Conservation (phyloP, 1,140 invertebrate species). For the Cotesia chilonis region DNA sequence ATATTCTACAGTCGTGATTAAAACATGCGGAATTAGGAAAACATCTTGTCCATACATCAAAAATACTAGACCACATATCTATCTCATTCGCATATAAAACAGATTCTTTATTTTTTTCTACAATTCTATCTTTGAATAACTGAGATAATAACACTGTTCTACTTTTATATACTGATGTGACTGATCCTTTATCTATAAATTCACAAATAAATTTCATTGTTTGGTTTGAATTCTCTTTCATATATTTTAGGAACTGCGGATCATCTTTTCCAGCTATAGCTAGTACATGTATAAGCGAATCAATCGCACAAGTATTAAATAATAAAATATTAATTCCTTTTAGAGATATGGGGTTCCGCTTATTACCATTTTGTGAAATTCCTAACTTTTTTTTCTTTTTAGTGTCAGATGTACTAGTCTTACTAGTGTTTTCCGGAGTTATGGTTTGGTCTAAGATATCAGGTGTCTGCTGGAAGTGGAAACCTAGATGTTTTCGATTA, state of each 20-base stretch:
- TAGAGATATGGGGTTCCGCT: background rate
- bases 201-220: conserved; percentile 11
- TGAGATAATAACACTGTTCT: background rate
- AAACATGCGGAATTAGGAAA: no score
- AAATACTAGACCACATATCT: conserved; percentile 9
- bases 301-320: background rate
- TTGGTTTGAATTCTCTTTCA: background rate
- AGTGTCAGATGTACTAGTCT: no score
- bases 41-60: background rate
- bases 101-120: background rate
- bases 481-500: background rate
- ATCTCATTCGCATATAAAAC: background rate
- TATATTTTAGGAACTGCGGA: background rate
- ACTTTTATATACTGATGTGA: background rate
- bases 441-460: background rate
- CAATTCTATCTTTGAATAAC: background rate
- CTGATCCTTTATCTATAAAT: background rate
- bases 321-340: background rate
- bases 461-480: background rate
- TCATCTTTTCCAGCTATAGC: background rate
- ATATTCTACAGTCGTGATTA: no score
- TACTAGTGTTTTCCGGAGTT: background rate
- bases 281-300: background rate
- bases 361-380: background rate
- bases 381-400: no score